These are phyloP conservation scores for Drosophila serrata DNA, from an alignment of 1,140 invertebrate genomes.

Conservation along the genomic window DNA sequence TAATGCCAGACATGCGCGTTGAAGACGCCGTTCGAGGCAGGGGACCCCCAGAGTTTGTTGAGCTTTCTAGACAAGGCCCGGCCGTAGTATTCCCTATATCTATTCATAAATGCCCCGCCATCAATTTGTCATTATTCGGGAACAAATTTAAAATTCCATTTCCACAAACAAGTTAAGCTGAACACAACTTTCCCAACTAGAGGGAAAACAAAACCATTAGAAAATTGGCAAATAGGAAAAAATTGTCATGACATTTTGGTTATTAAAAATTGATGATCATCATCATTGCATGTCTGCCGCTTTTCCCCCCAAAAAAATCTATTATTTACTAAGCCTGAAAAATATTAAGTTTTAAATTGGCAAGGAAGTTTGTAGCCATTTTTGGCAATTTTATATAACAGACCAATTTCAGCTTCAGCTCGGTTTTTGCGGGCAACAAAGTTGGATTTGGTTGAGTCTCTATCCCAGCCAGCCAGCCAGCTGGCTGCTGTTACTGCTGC, in stretches of 20 bases:
- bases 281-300: conserved; percentile 30
- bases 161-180: conserved; percentile 57
- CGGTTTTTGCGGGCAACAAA: conserved; percentile 37
- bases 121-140: conserved; percentile 75
- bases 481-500: conserved; percentile 35
- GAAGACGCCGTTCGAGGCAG: conserved; percentile 43
- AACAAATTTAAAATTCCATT: conserved; percentile 70
- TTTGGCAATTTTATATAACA: conserved; percentile 18
- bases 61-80: conserved; percentile 51
- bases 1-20: conserved; percentile 76
- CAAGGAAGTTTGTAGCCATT: background rate
- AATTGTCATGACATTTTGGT: conserved; percentile 51
- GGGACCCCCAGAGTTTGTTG: conserved; percentile 54
- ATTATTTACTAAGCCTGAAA: conserved; percentile 23
- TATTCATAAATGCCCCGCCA: conserved; percentile 70
- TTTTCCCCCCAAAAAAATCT: conserved; percentile 1
- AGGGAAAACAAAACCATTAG: conserved; percentile 39
- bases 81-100: conserved; percentile 50
- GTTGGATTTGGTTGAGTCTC: conserved; percentile 54
- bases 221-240: conserved; percentile 40
- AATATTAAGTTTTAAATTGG: conserved; percentile 18
- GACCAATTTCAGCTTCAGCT: conserved; percentile 11
- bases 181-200: conserved; percentile 15
- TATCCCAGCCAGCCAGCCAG: conserved; percentile 16
- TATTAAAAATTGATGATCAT: conserved; percentile 63